Percentiles rank a stretch among this genome's conserved stretches.
Evolutionary conservation across 2,888 invertebrate genomes (phyloP).

Genomic region (Subacronicta megacephala): DNA sequence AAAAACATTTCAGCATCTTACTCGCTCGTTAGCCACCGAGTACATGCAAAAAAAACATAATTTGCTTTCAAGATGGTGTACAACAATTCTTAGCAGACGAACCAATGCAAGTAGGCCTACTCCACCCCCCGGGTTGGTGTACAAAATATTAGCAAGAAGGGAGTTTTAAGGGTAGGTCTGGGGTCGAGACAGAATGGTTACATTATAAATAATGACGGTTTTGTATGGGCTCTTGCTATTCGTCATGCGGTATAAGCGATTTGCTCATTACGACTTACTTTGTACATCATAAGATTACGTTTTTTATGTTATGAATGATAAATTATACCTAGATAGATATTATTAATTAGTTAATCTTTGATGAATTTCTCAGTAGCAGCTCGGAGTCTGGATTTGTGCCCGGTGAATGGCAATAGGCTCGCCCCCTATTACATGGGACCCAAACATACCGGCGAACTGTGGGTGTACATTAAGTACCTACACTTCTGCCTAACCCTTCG

Average conservation of each 20-base stretch:
- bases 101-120: conserved; percentile 64
- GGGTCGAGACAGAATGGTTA: conserved; percentile 66
- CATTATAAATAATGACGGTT: conserved; percentile 79
- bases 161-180: conserved; percentile 27
- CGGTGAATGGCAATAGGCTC: no score
- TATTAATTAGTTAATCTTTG: no score
- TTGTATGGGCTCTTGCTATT: conserved; percentile 69
- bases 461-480: no score
- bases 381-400: no score
- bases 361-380: no score
- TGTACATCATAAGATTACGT: conserved; percentile 41
- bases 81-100: conserved; percentile 73
- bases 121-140: conserved; percentile 17
- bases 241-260: conserved; percentile 79
- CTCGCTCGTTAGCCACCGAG: conserved; percentile 59
- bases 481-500: no score
- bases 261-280: conserved; percentile 73
- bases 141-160: conserved; percentile 5
- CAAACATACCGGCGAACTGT: no score
- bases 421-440: no score
- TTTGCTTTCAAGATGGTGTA: conserved; percentile 77
- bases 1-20: conserved; percentile 39
- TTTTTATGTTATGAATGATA: conserved; percentile 1
- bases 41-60: conserved; percentile 72
- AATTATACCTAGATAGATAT: no score